phyloP scores from a whole-genome alignment of 2,113 vertebrate genomes.

The Ochotona princeps region DNA sequence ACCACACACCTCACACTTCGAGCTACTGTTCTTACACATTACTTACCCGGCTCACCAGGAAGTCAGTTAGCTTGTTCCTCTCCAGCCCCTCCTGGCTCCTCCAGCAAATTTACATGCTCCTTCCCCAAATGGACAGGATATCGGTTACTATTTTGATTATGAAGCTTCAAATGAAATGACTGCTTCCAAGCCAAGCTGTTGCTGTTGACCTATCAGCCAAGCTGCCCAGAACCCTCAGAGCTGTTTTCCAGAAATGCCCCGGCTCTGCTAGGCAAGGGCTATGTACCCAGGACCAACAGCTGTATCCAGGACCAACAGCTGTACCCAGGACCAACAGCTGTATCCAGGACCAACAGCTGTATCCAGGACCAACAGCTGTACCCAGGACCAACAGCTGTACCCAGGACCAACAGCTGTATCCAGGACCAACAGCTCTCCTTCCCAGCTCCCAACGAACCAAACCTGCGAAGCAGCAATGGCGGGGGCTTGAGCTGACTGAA shows the following conservation, averaged over 20 bases:
- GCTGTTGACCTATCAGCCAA: neutral
- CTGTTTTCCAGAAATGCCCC: neutral
- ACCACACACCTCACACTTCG: slow-evolving; percentile 40
- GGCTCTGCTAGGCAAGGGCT: neutral
- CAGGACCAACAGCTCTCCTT: neutral
- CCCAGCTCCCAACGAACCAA: slow-evolving; percentile 20
- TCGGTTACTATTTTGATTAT: neutral
- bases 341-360: neutral
- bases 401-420: neutral
- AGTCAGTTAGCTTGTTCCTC: slow-evolving; percentile 46
- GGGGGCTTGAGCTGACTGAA: slow-evolving; percentile 50
- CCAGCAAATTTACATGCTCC: slow-evolving; percentile 20
- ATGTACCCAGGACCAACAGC: too few species aligned
- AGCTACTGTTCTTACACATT: slow-evolving; percentile 65
- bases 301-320: neutral
- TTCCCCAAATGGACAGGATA: slow-evolving; percentile 18
- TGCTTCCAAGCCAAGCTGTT: neutral
- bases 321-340: too few species aligned
- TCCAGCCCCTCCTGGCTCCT: slow-evolving; percentile 40
- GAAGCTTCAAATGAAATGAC: slow-evolving; percentile 44
- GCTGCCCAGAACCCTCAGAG: neutral
- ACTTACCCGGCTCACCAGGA: slow-evolving; percentile 69
- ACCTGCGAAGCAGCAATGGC: neutral
- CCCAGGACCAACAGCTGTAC: neutral
- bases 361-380: neutral